A percentile compares a stretch with the other conserved stretches of the same genome.
phyloP scores from a whole-genome alignment of 2,888 invertebrate species.

The Andrena fulva region DNA sequence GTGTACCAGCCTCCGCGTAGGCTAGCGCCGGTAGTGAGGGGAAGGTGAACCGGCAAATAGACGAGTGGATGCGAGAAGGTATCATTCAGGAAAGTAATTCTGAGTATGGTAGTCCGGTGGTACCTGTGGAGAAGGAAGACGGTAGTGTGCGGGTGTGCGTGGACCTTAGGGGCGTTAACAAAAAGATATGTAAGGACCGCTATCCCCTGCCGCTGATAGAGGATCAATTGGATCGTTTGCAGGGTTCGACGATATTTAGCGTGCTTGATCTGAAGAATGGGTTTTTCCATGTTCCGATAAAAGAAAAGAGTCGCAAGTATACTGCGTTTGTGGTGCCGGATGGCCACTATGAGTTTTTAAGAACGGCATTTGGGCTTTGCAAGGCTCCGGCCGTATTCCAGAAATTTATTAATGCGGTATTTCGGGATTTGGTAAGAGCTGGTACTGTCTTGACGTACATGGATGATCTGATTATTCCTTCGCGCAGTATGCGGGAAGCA shows the following conservation, averaged over 20 bases:
- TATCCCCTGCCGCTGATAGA: slow-evolving; percentile 34
- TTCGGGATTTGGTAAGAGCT: slow-evolving; percentile 45
- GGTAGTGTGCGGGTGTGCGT: slow-evolving; percentile 74
- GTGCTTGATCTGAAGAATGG: slow-evolving; percentile 57
- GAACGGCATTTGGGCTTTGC: slow-evolving; percentile 72
- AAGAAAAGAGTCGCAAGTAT: slow-evolving; percentile 67
- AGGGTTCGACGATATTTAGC: slow-evolving; percentile 18
- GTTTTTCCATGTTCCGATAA: slow-evolving; percentile 74
- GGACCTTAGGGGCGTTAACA: slow-evolving; percentile 75
- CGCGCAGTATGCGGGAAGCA: background rate
- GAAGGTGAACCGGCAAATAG: slow-evolving; percentile 71
- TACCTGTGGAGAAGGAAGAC: slow-evolving; percentile 70
- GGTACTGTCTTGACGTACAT: slow-evolving; percentile 3
- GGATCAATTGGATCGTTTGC: slow-evolving; percentile 15
- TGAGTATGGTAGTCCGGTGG: slow-evolving; percentile 69
- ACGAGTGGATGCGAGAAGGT: slow-evolving; percentile 73
- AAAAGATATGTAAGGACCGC: slow-evolving; percentile 2
- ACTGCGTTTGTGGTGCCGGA: slow-evolving; percentile 73
- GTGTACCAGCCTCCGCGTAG: slow-evolving; percentile 58
- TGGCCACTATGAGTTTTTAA: slow-evolving; percentile 70
- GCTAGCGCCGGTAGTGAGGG: slow-evolving; percentile 63
- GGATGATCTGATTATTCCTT: slow-evolving; percentile 25
- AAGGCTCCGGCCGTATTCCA: slow-evolving; percentile 50
- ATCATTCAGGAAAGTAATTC: slow-evolving; percentile 73
- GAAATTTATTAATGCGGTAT: slow-evolving; percentile 57